phyloP scores from a whole-genome alignment of 2,888 invertebrate genomes.

The Tetragonula carbonaria region DNA sequence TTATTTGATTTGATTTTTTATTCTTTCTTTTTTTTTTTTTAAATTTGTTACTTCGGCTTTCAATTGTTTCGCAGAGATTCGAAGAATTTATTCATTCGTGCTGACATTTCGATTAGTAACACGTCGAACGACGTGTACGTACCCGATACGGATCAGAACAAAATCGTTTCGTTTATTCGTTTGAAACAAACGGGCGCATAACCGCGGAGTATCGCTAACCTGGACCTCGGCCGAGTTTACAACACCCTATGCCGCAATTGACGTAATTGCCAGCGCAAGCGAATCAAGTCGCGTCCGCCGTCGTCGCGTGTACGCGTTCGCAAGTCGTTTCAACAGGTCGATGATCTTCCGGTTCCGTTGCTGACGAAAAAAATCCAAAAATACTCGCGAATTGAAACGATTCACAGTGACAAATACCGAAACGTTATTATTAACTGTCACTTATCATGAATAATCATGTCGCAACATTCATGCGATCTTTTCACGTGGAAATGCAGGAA shows the following conservation, averaged over 20 bases:
- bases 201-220: constrained; percentile 42
- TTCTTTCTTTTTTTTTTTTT: background rate
- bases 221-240: constrained; percentile 67
- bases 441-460: background rate
- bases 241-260: constrained; percentile 54
- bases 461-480: background rate
- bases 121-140: background rate
- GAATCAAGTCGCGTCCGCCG: constrained; percentile 69
- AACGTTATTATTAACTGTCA: background rate
- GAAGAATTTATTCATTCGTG: background rate
- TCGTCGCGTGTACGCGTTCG: constrained; percentile 68
- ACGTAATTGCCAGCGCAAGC: constrained; percentile 66
- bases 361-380: constrained; percentile 26
- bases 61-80: background rate
- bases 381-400: background rate
- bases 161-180: constrained; percentile 25
- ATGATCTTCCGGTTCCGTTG: constrained; percentile 68
- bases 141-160: background rate
- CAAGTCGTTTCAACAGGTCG: constrained; percentile 74
- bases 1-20: background rate
- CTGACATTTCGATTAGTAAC: background rate
- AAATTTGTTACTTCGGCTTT: background rate
- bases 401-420: background rate
- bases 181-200: constrained; percentile 14
- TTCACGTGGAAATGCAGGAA: background rate